A percentile compares a stretch with the other conserved stretches of the same genome.
phyloP scores from a whole-genome alignment of 2,888 invertebrate genomes.

The Brachypalpus laphriformis region DNA sequence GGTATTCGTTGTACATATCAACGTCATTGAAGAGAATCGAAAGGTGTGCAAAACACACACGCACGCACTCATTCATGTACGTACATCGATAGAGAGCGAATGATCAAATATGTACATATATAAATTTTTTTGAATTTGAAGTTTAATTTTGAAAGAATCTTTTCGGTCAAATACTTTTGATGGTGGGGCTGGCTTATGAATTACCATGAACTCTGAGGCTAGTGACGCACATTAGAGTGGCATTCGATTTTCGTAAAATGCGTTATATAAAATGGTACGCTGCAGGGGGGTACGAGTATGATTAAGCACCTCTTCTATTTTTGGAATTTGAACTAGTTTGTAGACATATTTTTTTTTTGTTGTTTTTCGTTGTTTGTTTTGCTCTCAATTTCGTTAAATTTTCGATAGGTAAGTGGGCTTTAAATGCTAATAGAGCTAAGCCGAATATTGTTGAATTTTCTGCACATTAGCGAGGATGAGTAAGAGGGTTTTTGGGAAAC shows the following conservation, averaged over 20 bases:
- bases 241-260: conserved; percentile 7
- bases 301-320: conserved; percentile 45
- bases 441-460: not conserved
- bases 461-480: not conserved
- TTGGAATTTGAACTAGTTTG: conserved; percentile 43
- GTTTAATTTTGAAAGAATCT: conserved; percentile 22
- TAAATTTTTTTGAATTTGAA: not conserved
- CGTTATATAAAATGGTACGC: conserved; percentile 24
- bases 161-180: conserved; percentile 37
- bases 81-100: conserved; percentile 13
- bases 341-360: conserved; percentile 21
- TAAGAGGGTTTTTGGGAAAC: too few relatives aligned
- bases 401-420: conserved; percentile 24
- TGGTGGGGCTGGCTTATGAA: conserved; percentile 11
- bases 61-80: not conserved
- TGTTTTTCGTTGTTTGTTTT: conserved; percentile 42
- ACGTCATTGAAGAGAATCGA: conserved; percentile 19
- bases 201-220: conserved; percentile 38
- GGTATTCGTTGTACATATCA: too few relatives aligned
- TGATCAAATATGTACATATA: conserved; percentile 25
- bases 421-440: not conserved
- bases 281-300: conserved; percentile 38
- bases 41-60: not conserved
- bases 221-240: conserved; percentile 32
- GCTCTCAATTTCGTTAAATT: conserved; percentile 25